phyloP scores from a whole-genome alignment of 2,113 vertebrate genomes.

The Perca flavescens region DNA sequence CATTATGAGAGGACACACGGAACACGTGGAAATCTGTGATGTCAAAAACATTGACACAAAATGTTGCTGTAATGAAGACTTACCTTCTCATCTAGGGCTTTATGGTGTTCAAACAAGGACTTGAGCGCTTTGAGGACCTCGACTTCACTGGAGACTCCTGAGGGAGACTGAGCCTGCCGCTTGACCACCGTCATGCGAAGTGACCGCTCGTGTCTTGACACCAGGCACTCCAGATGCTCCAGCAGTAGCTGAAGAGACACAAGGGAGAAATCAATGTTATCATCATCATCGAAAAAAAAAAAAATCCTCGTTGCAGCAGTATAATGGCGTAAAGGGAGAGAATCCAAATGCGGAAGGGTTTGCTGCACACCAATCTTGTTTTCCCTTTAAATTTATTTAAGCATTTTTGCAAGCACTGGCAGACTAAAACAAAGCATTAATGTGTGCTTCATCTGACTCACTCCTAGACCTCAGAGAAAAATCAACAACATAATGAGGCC shows the following conservation, averaged over 20 bases:
- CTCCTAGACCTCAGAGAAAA: neutral
- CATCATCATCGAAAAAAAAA: neutral
- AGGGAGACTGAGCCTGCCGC: conserved; percentile 98
- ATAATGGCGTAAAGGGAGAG: neutral
- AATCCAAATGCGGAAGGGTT: neutral
- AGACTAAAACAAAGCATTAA: neutral
- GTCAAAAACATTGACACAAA: too few relatives aligned
- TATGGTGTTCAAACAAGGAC: conserved; percentile 99
- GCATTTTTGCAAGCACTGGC: too few relatives aligned
- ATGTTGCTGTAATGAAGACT: neutral
- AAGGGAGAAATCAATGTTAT: neutral
- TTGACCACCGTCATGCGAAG: conserved; percentile 99
- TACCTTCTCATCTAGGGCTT: conserved; percentile 99
- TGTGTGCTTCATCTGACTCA: neutral
- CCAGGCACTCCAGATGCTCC: conserved; percentile 99
- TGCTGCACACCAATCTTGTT: neutral
- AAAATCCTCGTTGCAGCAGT: neutral
- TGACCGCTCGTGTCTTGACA: conserved; percentile 97
- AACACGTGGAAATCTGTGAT: neutral
- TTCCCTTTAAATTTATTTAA: neutral
- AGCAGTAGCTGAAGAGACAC: conserved; percentile 89
- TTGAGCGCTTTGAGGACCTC: conserved; percentile 99
- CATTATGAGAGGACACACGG: neutral
- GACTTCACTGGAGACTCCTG: conserved; percentile 98
- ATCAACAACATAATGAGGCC: neutral